These are phyloP conservation scores for Pteropus alecto DNA, from an alignment of 2,113 vertebrate genomes.

Conservation along the genomic window DNA sequence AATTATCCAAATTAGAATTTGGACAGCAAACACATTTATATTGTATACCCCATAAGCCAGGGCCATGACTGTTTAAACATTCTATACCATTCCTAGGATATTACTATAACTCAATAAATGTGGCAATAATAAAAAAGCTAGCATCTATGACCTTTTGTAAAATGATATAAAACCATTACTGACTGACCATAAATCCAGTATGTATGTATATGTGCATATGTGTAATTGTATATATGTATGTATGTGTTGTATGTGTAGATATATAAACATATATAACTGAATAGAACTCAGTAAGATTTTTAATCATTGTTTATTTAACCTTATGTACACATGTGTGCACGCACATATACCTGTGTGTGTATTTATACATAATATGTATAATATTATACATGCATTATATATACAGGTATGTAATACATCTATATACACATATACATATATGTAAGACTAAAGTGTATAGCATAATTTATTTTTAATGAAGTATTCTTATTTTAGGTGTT, in stretches of 20 bases:
- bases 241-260: neutral
- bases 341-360: neutral
- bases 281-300: neutral
- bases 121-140: slow-evolving; percentile 50
- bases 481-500: neutral
- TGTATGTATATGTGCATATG: neutral
- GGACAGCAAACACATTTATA: slow-evolving; percentile 61
- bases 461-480: neutral
- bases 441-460: neutral
- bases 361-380: neutral
- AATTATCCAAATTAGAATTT: slow-evolving; percentile 69
- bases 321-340: neutral
- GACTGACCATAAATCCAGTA: neutral
- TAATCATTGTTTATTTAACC: neutral
- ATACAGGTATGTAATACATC: neutral
- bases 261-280: neutral
- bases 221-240: too few species aligned
- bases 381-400: too few species aligned
- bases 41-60: slow-evolving; percentile 36
- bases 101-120: slow-evolving; percentile 39
- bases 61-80: slow-evolving; percentile 46
- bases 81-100: slow-evolving; percentile 2
- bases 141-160: neutral
- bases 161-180: neutral
- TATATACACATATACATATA: neutral